Percentiles rank a stretch among this genome's conserved stretches.
These are phyloP conservation scores for Chitala chitala DNA, from an alignment of 2,113 vertebrate species.

Conservation along the genomic window DNA sequence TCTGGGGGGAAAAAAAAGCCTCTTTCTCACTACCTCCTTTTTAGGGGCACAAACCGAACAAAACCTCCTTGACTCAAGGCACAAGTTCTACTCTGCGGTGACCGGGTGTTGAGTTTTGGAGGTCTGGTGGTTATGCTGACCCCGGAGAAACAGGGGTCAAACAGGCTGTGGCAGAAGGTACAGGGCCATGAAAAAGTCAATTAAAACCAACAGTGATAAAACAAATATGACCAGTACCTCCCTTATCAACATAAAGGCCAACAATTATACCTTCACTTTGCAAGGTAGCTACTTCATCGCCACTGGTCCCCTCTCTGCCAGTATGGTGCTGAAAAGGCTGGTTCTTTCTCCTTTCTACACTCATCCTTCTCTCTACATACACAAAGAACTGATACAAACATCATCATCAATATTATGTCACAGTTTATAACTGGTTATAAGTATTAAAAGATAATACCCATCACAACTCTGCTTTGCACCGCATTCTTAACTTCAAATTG, in stretches of 20 bases:
- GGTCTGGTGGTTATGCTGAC: conserved; percentile 23
- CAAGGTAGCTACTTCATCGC: background rate
- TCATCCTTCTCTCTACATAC: conserved; percentile 41
- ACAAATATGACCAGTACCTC: conserved; percentile 16
- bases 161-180: conserved; percentile 23
- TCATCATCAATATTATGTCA: conserved; percentile 34
- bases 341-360: no score
- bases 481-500: background rate
- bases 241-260: conserved; percentile 32
- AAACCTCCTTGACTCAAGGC: conserved; percentile 27
- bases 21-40: conserved; percentile 52
- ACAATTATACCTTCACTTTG: background rate
- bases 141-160: conserved; percentile 19
- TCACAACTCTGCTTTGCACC: conserved; percentile 29
- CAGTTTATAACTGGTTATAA: conserved; percentile 46
- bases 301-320: conserved; percentile 43
- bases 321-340: no score
- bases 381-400: conserved; percentile 36
- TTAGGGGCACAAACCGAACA: conserved; percentile 45
- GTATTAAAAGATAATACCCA: conserved; percentile 48
- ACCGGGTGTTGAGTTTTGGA: conserved; percentile 18
- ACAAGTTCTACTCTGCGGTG: conserved; percentile 25
- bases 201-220: conserved; percentile 23
- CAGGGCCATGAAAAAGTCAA: conserved; percentile 24
- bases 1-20: conserved; percentile 22